Evolutionary conservation across 2,113 vertebrate species (phyloP).

Genomic region (Xenopus borealis): DNA sequence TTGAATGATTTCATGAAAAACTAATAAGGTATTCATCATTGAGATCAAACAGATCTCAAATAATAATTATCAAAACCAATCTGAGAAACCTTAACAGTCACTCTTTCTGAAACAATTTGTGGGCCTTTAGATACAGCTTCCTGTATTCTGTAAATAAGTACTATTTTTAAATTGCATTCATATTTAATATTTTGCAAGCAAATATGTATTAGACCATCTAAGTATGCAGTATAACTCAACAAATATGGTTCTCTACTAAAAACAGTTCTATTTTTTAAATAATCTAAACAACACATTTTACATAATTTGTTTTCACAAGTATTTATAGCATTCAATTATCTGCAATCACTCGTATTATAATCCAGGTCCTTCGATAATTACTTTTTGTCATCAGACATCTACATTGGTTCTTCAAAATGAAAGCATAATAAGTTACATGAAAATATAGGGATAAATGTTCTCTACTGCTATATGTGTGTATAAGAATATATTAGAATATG

Average conservation of each 20-base stretch:
- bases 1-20: slow-evolving; percentile 98
- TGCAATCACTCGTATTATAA: too few species aligned
- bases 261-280: too few species aligned
- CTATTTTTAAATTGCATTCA: slow-evolving; percentile 18
- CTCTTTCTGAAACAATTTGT: slow-evolving; percentile 82
- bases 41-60: slow-evolving; percentile 94
- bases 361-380: too few species aligned
- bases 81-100: slow-evolving; percentile 77
- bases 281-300: not conserved
- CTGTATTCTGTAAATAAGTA: slow-evolving; percentile 57
- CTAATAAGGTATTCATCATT: slow-evolving; percentile 99
- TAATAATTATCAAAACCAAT: slow-evolving; percentile 94
- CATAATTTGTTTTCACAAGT: not conserved
- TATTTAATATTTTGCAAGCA: slow-evolving; percentile 45
- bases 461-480: too few species aligned
- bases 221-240: slow-evolving; percentile 56
- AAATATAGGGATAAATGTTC: too few species aligned
- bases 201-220: slow-evolving; percentile 51
- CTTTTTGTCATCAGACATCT: too few species aligned
- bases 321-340: too few species aligned
- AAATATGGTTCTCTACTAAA: not conserved
- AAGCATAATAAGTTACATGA: too few species aligned
- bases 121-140: slow-evolving; percentile 59
- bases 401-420: too few species aligned
- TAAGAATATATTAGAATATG: too few species aligned